phyloP scores from a whole-genome alignment of 2,113 vertebrate species.

The Jaculus jaculus region DNA sequence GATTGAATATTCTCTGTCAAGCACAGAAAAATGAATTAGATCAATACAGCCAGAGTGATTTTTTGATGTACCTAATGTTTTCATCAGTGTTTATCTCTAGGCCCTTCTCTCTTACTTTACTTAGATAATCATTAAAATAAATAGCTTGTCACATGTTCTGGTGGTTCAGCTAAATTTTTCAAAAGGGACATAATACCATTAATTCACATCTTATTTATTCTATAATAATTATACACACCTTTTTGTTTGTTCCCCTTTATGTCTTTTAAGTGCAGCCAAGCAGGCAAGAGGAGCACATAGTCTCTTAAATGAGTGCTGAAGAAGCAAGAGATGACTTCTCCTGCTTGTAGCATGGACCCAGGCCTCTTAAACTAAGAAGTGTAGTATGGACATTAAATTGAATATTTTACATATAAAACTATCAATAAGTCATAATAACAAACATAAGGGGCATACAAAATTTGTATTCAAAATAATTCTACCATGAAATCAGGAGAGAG shows the following conservation, averaged over 20 bases:
- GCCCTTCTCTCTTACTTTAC: conserved; percentile 45
- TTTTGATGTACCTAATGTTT: conserved; percentile 57
- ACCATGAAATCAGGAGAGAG: background rate
- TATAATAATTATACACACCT: background rate
- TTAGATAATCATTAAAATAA: conserved; percentile 57
- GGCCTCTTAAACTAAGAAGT: background rate
- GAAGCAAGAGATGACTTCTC: background rate
- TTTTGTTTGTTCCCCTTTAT: background rate
- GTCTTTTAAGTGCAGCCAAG: conserved; percentile 16
- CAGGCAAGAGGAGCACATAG: background rate
- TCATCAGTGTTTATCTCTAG: conserved; percentile 67
- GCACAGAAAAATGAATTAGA: conserved; percentile 53
- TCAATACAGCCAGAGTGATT: conserved; percentile 38
- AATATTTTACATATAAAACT: background rate
- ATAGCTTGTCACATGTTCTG: conserved; percentile 18
- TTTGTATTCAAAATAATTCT: background rate
- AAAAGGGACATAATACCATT: background rate
- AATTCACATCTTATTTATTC: conserved; percentile 38
- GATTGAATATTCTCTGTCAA: conserved; percentile 71
- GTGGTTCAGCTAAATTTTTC: conserved; percentile 42
- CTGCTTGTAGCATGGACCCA: background rate
- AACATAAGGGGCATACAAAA: background rate
- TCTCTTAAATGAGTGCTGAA: background rate
- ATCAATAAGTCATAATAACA: background rate
- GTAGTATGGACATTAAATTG: background rate